Conservation (phyloP, 2,888 invertebrate genomes). For the Apocheima hispidaria region DNA sequence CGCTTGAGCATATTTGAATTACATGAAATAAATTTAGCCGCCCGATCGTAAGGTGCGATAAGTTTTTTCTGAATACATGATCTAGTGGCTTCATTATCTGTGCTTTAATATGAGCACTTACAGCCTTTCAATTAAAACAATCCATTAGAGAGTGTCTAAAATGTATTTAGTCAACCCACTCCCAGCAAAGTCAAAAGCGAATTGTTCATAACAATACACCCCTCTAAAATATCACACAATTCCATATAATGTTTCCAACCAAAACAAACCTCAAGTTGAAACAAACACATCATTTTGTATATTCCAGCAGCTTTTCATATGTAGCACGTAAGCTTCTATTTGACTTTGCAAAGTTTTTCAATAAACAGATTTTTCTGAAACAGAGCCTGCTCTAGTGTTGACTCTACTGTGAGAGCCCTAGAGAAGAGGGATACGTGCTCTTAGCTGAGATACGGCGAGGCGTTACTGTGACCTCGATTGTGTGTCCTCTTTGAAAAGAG, state of each 20-base stretch:
- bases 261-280: slow-evolving; percentile 21
- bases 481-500: slow-evolving; percentile 20
- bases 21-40: no score
- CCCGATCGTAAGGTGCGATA: no score
- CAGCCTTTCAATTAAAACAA: neutral
- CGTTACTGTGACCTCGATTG: slow-evolving; percentile 37
- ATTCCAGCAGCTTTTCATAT: slow-evolving; percentile 11
- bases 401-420: slow-evolving; percentile 38
- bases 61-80: no score
- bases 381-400: slow-evolving; percentile 43
- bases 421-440: slow-evolving; percentile 28
- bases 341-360: slow-evolving; percentile 40
- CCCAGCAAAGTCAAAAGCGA: slow-evolving; percentile 1
- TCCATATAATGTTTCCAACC: slow-evolving; percentile 20
- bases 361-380: slow-evolving; percentile 41
- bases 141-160: slow-evolving; percentile 6
- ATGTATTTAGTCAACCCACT: neutral
- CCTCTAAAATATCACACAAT: slow-evolving; percentile 16
- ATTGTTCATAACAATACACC: slow-evolving; percentile 13
- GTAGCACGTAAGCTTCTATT: slow-evolving; percentile 17
- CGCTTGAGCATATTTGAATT: no score
- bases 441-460: slow-evolving; percentile 25
- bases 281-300: slow-evolving; percentile 12
- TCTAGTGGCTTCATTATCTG: no score
- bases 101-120: neutral